Conservation (phyloP, 2,888 invertebrate species). For the Masnerella sp. region DNA sequence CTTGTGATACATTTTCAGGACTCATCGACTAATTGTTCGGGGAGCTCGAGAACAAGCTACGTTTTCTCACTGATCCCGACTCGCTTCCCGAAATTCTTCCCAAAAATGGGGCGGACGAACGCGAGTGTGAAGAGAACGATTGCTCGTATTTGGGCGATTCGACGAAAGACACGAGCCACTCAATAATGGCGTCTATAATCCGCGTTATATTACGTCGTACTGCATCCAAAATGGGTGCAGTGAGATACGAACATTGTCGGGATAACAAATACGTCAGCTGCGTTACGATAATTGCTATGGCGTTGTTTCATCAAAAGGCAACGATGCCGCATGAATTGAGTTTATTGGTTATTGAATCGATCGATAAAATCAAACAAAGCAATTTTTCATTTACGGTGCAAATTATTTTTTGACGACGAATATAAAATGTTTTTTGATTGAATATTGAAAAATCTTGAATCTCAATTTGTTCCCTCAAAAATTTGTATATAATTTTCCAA, state of each 20-base stretch:
- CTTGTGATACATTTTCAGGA: conserved; percentile 52
- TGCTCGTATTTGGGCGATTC: conserved; percentile 30
- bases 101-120: conserved; percentile 36
- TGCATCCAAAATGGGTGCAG: conserved; percentile 19
- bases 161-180: conserved; percentile 38
- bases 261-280: conserved; percentile 25
- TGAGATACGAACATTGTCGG: conserved; percentile 9
- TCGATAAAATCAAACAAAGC: too few species aligned
- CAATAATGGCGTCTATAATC: conserved; percentile 51
- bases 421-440: too few species aligned
- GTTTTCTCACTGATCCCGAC: conserved; percentile 27
- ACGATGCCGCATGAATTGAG: too few species aligned
- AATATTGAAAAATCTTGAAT: too few species aligned
- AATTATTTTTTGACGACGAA: too few species aligned
- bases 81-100: conserved; percentile 29
- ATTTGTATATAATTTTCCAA: too few species aligned
- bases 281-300: conserved; percentile 10
- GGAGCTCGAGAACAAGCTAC: conserved; percentile 18
- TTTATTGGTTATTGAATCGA: too few species aligned
- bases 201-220: conserved; percentile 30
- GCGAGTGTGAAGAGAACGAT: conserved; percentile 32
- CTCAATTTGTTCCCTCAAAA: too few species aligned
- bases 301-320: conserved; percentile 8
- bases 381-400: too few species aligned
- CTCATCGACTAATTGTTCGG: conserved; percentile 46